Evolutionary conservation across 2,888 invertebrate species (phyloP).

Genomic region (Heliconius sara): DNA sequence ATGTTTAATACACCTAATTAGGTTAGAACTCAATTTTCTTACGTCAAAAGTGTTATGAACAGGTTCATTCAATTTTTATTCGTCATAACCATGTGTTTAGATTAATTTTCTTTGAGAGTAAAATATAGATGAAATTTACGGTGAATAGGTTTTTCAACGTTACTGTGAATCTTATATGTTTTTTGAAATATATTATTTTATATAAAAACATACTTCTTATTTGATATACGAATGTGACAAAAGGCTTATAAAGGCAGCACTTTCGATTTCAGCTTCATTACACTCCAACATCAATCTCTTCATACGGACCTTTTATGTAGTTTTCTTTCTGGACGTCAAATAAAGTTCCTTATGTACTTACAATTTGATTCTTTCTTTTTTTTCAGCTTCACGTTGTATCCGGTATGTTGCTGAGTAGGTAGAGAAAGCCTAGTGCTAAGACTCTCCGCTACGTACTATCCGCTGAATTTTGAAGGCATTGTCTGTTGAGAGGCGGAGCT

Average conservation of each 20-base stretch:
- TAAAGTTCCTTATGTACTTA: slow-evolving; percentile 7
- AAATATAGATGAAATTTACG: neutral
- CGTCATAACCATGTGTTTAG: slow-evolving; percentile 8
- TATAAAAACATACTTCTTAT: neutral
- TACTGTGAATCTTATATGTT: neutral
- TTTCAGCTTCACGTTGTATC: too few relatives aligned
- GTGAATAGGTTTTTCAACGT: neutral
- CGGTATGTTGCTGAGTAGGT: too few relatives aligned
- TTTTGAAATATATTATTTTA: neutral
- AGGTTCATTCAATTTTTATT: slow-evolving; percentile 17
- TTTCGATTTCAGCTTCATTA: slow-evolving; percentile 18
- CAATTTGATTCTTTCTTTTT: neutral
- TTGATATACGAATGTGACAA: neutral
- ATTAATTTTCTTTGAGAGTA: slow-evolving; percentile 9
- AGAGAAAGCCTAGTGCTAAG: too few relatives aligned
- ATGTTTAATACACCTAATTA: slow-evolving; percentile 40
- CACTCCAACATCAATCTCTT: slow-evolving; percentile 16
- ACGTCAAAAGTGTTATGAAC: slow-evolving; percentile 16
- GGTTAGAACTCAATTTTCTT: slow-evolving; percentile 44
- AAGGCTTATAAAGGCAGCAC: neutral
- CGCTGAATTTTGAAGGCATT: too few relatives aligned
- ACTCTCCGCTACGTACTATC: too few relatives aligned
- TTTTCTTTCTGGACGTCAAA: neutral
- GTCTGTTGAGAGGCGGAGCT: too few relatives aligned
- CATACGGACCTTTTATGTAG: neutral